Conservation (phyloP, 1,140 invertebrate genomes). For the Drosophila biarmipes region DNA sequence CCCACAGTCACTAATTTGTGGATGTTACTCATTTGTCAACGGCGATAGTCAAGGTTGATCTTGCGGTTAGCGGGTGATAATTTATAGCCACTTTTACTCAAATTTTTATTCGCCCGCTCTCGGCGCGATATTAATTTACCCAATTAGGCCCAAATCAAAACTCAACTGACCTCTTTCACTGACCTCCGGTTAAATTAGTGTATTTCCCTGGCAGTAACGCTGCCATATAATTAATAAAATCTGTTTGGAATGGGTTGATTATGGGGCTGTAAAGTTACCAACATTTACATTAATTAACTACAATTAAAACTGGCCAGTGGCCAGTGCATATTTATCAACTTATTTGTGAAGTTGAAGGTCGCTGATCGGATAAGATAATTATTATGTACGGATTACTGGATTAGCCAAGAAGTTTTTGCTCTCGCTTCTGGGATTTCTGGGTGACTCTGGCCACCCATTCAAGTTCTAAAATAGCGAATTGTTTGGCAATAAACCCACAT, state of each 20-base stretch:
- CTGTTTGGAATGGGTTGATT: conserved; percentile 24
- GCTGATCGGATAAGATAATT: conserved; percentile 43
- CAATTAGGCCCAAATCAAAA: conserved; percentile 38
- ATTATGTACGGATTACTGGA: conserved; percentile 31
- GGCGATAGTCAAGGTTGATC: conserved; percentile 55
- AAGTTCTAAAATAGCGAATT: conserved; percentile 31
- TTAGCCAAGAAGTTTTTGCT: conserved; percentile 10
- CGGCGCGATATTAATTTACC: conserved; percentile 36
- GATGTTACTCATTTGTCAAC: conserved; percentile 33
- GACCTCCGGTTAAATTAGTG: conserved; percentile 33
- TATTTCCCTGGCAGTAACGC: conserved; percentile 32
- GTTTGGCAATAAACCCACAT: conserved; percentile 39
- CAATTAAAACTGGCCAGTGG: conserved; percentile 45
- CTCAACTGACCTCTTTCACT: conserved; percentile 32
- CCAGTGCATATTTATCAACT: conserved; percentile 44
- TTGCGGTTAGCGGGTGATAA: conserved; percentile 35
- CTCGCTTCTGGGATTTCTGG: conserved; percentile 1
- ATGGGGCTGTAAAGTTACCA: conserved; percentile 37
- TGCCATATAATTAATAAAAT: conserved; percentile 42
- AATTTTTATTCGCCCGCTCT: conserved; percentile 14
- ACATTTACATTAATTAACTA: conserved; percentile 66
- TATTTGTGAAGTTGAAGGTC: conserved; percentile 61
- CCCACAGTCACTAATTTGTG: conserved; percentile 20
- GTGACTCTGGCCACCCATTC: conserved; percentile 20
- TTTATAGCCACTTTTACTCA: conserved; percentile 37